phyloP scores from a whole-genome alignment of 2,888 invertebrate genomes.

The Panorpa germanica region DNA sequence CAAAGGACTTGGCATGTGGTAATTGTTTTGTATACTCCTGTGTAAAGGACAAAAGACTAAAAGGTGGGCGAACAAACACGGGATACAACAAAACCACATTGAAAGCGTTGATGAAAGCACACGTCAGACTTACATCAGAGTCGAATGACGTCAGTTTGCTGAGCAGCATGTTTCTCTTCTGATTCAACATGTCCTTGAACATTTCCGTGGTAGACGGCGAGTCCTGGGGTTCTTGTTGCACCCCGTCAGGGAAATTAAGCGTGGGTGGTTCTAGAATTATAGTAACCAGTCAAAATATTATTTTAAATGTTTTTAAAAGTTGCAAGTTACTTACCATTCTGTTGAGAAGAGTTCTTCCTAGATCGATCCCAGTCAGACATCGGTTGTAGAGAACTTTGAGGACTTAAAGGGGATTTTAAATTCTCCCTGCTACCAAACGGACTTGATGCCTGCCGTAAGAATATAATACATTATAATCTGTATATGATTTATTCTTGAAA shows the following conservation, averaged over 20 bases:
- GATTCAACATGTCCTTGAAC: slow-evolving; percentile 84
- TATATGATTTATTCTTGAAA: background rate
- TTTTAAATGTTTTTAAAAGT: slow-evolving; percentile 3
- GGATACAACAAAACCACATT: slow-evolving; percentile 1
- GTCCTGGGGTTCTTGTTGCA: slow-evolving; percentile 43
- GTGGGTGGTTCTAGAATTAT: slow-evolving; percentile 34
- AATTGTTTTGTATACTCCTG: background rate
- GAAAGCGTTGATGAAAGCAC: slow-evolving; percentile 10
- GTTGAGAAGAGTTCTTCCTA: slow-evolving; percentile 40
- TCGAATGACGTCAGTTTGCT: slow-evolving; percentile 79
- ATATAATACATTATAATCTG: background rate
- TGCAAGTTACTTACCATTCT: slow-evolving; percentile 13
- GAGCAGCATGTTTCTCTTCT: slow-evolving; percentile 72
- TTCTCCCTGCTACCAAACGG: slow-evolving; percentile 52
- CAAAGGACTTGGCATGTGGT: no score
- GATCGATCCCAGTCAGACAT: no score
- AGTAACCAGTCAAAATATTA: slow-evolving; percentile 22
- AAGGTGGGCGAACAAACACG: slow-evolving; percentile 18
- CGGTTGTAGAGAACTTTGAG: slow-evolving; percentile 32
- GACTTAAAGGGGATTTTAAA: slow-evolving; percentile 42
- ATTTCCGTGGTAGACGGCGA: slow-evolving; percentile 74
- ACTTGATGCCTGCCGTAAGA: slow-evolving; percentile 30
- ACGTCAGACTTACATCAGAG: slow-evolving; percentile 58
- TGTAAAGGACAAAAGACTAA: background rate
- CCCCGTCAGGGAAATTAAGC: slow-evolving; percentile 30